Conservation (phyloP, 1,140 invertebrate genomes). For the Araneus ventricosus region DNA sequence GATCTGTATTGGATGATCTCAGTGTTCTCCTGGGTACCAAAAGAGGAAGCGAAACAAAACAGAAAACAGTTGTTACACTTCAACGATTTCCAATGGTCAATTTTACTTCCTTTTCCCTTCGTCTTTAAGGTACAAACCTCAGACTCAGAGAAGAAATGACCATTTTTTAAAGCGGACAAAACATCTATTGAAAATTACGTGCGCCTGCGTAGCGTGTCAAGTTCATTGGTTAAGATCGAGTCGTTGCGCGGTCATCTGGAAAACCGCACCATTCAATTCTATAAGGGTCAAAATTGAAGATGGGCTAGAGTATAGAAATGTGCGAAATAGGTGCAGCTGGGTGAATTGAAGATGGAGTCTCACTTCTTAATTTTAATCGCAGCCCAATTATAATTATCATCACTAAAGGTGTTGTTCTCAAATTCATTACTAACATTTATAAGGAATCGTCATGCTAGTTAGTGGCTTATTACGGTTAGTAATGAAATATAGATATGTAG, state of each 20-base stretch:
- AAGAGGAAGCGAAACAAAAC: not conserved
- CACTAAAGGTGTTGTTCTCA: not conserved
- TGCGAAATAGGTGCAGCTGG: not conserved
- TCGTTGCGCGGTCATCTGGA: constrained; percentile 9
- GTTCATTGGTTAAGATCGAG: constrained; percentile 25
- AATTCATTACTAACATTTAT: too few relatives aligned
- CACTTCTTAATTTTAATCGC: not conserved
- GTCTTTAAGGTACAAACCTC: not conserved
- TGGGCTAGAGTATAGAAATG: not conserved
- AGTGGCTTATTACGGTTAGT: too few relatives aligned
- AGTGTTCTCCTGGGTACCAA: not conserved
- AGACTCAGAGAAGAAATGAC: not conserved
- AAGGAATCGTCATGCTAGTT: too few relatives aligned
- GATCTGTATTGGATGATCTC: too few relatives aligned
- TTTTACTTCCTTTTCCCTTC: not conserved
- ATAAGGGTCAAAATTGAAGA: not conserved
- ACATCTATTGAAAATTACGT: not conserved
- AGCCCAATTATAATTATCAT: not conserved
- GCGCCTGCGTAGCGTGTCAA: not conserved
- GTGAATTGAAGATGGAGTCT: not conserved
- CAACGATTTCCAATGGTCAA: not conserved
- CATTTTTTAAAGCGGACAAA: not conserved
- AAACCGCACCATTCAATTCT: not conserved
- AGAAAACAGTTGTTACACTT: not conserved
- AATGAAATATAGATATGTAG: too few relatives aligned